Evolutionary conservation across 2,888 invertebrate genomes (phyloP).

Genomic region (Euplexia lucipara): DNA sequence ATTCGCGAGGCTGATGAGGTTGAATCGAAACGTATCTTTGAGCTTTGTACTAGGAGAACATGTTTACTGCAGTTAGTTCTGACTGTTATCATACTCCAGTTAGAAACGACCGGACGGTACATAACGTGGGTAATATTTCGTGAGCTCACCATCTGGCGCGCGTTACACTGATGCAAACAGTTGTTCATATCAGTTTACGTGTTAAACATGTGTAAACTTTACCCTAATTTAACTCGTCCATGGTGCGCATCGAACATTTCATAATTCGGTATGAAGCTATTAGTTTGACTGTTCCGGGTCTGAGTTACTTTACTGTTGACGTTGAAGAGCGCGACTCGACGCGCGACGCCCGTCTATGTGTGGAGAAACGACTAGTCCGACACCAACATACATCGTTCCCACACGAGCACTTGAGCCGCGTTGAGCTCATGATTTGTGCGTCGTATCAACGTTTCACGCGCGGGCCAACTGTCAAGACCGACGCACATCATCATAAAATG

Average conservation of each 20-base stretch:
- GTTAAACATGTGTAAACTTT: slow-evolving; percentile 35
- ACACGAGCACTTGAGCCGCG: too few species aligned
- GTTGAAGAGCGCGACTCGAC: not conserved
- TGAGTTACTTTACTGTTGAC: slow-evolving; percentile 28
- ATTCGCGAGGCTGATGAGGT: too few species aligned
- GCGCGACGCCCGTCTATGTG: not conserved
- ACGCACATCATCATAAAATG: slow-evolving; percentile 43
- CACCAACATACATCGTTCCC: slow-evolving; percentile 4
- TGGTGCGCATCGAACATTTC: slow-evolving; percentile 20
- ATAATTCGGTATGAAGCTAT: slow-evolving; percentile 18
- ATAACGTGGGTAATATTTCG: slow-evolving; percentile 23
- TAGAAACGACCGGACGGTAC: not conserved
- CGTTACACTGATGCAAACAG: slow-evolving; percentile 23
- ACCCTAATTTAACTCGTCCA: slow-evolving; percentile 24
- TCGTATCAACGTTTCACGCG: slow-evolving; percentile 22
- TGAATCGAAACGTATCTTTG: not conserved
- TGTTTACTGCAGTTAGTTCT: slow-evolving; percentile 9
- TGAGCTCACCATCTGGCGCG: slow-evolving; percentile 37
- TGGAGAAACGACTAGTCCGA: not conserved
- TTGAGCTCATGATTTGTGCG: slow-evolving; percentile 11
- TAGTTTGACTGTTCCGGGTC: slow-evolving; percentile 30
- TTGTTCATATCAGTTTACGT: slow-evolving; percentile 45
- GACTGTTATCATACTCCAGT: slow-evolving; percentile 1
- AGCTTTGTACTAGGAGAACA: slow-evolving; percentile 5
- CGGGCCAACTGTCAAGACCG: slow-evolving; percentile 14